Base-by-base conservation (phyloP, 2,888 invertebrate species). In the Fragum fragum region DNA sequence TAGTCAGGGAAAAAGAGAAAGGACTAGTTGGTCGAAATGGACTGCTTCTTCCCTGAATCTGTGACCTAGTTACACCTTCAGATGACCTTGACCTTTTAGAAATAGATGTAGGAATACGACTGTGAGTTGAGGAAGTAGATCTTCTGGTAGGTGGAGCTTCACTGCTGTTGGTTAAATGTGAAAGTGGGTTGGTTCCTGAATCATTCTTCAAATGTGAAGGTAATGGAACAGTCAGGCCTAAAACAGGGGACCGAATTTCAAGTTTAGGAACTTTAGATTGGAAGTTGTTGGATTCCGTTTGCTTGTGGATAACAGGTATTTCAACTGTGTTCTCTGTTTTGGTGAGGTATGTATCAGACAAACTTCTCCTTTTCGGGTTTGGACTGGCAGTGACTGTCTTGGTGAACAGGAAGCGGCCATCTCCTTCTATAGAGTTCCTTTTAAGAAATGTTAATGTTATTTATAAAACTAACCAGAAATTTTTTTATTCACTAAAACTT, bases 221-320 rank as follows among this genome's bases (percentile, higher is more conserved):
- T 6, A 87, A 68, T 7, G 87, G 84, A 29, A 88, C 78, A 0
- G 76, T 73, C 16, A 86, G 69, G n/a, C 87, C 87, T 18, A 90
- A 79, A 21, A 85, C 81, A 0, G 91, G 90, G 0, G 92, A 90
- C 28, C 90, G 89, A 11, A 91, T 90, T 75, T 92, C 92, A 7
- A 91, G 85, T 76, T 90, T 91, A 18, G 90, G 90, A 68, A 92
- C 90, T 84, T 92, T 92, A 14, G 92, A 89, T 18, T 88, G 85
- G 7, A 88, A 82, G 18, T 84, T 78, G 16, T 70, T 75, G 14
- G 78, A 26, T 39, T 79, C 79, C 7, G 66, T 32, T 26, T 14
- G 53, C 11, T 79, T 18, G 5, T 81, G 76, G 80, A 86, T 86
- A 28, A 87, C 76, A 26, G 84, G 80, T 29, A 88, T 78, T 42